These are phyloP conservation scores for Tursiops truncatus DNA, from an alignment of 2,113 vertebrate species.

Conservation along the genomic window DNA sequence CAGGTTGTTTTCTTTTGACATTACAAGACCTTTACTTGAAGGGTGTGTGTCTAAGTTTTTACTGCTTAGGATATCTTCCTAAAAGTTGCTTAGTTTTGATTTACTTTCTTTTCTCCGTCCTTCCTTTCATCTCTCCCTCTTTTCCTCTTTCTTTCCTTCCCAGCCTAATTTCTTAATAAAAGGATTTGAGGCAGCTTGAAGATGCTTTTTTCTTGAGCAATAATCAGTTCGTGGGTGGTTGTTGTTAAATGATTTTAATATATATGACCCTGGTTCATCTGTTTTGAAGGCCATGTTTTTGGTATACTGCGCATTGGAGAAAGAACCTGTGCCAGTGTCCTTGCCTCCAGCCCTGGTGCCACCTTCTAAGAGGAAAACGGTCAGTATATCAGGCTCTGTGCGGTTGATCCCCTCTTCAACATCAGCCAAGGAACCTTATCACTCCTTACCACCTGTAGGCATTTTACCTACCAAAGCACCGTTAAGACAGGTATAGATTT, in stretches of 20 bases:
- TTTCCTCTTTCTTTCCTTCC: not conserved
- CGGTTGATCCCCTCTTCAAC: slow-evolving; percentile 88
- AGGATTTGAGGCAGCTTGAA: slow-evolving; percentile 1
- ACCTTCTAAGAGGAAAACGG: slow-evolving; percentile 95
- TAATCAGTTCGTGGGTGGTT: not conserved
- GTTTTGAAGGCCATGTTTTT: slow-evolving; percentile 95
- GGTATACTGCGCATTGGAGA: slow-evolving; percentile 97
- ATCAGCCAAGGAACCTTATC: slow-evolving; percentile 89
- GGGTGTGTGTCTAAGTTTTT: not conserved
- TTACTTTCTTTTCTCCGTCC: not conserved
- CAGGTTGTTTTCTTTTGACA: slow-evolving; percentile 34
- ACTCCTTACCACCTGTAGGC: slow-evolving; percentile 87
- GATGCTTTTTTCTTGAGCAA: slow-evolving; percentile 38
- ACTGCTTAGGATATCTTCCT: not conserved
- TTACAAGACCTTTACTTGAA: slow-evolving; percentile 22
- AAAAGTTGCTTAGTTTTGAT: slow-evolving; percentile 14
- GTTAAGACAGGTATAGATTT: slow-evolving; percentile 80
- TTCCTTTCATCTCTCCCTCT: not conserved
- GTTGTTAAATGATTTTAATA: slow-evolving; percentile 38
- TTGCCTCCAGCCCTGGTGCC: slow-evolving; percentile 94
- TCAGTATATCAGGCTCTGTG: slow-evolving; percentile 85
- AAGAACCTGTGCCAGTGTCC: slow-evolving; percentile 96
- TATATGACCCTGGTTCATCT: slow-evolving; percentile 56
- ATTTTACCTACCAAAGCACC: slow-evolving; percentile 86
- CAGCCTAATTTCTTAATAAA: slow-evolving; percentile 21